Evolutionary conservation across 2,113 vertebrate genomes (phyloP).

Genomic region (Phyllopteryx taeniolatus): DNA sequence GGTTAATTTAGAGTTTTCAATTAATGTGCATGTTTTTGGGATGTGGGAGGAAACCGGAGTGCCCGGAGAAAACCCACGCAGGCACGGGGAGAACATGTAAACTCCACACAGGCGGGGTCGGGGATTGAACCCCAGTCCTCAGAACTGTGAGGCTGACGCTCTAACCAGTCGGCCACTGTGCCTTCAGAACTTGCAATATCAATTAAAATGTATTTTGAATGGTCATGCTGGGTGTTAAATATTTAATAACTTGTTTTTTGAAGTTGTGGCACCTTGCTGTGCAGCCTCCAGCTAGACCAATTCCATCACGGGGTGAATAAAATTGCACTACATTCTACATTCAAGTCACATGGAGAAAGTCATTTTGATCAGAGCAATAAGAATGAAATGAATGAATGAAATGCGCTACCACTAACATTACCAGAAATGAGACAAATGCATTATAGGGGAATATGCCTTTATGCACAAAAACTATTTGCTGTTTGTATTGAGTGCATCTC

Average conservation of each 20-base stretch:
- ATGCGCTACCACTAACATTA: conserved; percentile 53
- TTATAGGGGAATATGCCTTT: conserved; percentile 37
- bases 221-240: conserved; percentile 13
- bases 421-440: conserved; percentile 72
- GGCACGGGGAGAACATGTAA: too few species aligned
- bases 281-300: conserved; percentile 36
- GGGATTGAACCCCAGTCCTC: too few species aligned
- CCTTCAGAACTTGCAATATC: neutral
- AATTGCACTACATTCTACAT: conserved; percentile 21
- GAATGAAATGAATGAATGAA: conserved; percentile 47
- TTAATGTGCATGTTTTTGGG: too few species aligned
- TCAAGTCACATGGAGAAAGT: conserved; percentile 34
- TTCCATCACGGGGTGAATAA: conserved; percentile 29
- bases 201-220: neutral
- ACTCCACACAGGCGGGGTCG: too few species aligned
- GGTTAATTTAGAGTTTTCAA: too few species aligned
- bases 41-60: too few species aligned
- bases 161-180: too few species aligned
- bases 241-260: conserved; percentile 20
- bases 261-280: conserved; percentile 5
- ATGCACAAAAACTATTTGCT: conserved; percentile 37
- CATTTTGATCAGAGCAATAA: conserved; percentile 49
- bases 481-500: conserved; percentile 1
- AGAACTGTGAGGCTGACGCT: too few species aligned
- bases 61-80: too few species aligned